Conservation (phyloP, 2,113 vertebrate genomes). For the Poeciliopsis turrubarensis region DNA sequence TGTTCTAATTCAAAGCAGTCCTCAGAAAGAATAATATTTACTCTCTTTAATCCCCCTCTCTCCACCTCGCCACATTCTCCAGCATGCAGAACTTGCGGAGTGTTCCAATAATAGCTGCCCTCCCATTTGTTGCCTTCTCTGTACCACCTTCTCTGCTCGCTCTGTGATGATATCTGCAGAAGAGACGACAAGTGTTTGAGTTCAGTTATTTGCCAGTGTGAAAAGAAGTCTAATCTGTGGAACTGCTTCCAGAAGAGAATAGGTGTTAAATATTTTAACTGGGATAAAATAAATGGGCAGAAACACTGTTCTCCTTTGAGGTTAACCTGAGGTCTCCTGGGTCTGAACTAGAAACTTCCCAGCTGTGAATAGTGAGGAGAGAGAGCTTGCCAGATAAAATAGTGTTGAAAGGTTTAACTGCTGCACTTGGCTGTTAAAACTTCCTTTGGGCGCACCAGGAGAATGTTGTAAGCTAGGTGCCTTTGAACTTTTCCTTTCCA, state of each 20-base stretch:
- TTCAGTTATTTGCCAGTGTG: conserved; percentile 12
- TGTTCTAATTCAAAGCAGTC: conserved; percentile 56
- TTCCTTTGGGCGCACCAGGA: conserved; percentile 48
- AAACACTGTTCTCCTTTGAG: conserved; percentile 1
- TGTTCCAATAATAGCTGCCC: conserved; percentile 70
- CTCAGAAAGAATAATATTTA: conserved; percentile 69
- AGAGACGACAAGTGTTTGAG: conserved; percentile 51
- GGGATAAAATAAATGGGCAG: conserved; percentile 3
- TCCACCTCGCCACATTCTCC: conserved; percentile 63
- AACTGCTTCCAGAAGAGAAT: background rate
- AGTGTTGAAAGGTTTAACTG: conserved; percentile 36
- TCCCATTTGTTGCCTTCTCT: conserved; percentile 38
- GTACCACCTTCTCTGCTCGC: conserved; percentile 16
- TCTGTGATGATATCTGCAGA: conserved; percentile 19
- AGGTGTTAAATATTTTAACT: background rate
- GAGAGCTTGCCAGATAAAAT: conserved; percentile 32
- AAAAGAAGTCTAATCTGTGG: conserved; percentile 4
- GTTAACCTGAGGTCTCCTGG: background rate
- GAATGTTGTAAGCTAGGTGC: conserved; percentile 20
- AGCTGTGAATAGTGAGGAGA: conserved; percentile 19
- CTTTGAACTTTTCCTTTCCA: conserved; percentile 3
- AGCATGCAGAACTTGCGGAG: conserved; percentile 39
- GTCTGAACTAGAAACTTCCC: conserved; percentile 17
- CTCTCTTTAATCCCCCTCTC: conserved; percentile 58
- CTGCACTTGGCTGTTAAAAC: conserved; percentile 47